Evolutionary conservation across 2,797 vertebrate species (phyloP), one percentile per base, ranked within the genome.

Genomic region (Tokudaia muenninki): DNA sequence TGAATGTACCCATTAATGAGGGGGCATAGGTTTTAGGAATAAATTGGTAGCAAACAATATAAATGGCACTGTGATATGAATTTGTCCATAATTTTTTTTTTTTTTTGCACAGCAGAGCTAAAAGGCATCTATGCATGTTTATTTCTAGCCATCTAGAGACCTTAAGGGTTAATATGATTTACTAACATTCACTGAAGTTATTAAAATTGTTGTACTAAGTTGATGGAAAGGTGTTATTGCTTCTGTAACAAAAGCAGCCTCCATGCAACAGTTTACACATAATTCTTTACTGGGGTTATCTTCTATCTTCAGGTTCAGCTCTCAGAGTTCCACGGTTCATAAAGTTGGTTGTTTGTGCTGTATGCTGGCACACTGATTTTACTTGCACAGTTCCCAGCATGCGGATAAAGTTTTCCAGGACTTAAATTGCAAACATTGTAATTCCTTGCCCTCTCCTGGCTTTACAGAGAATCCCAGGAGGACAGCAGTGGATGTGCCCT

Each of bases 111-210:
- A 98, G 97, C 96, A 97, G 70, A 97, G 94, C 92, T 97, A 94
- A 98, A 98, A 97, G 97, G 94, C 96, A 98, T 98, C 97, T 98
- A 44, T 93, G 41, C 87, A 50, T 98, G 94, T 98, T 98, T 98
- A 98, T 98, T 98, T 98, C 98, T 95, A 98, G 96, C 97, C 97
- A 95, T 97, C 96, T 88, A 90, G 78, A 87, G 98, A 98, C 97
- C 96, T 98, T 93, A 97, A 94, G 96, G 98, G 98, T 98, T 98
- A 98, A 98, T 95, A 94, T 24, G 98, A 98, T 98, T 98, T 98
- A 98, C 98, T 98, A 97, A 98, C 97, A 98, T 97, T 97, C 96
- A 97, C 94, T 96, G 95, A 91, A 97, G 97, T 98, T 98, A 98
- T 98, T 98, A 98, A 98, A 98, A 98, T 96, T 98, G 92, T 97